Base-by-base conservation (phyloP, 2,888 invertebrate species). In the Opisthograptis luteolata region DNA sequence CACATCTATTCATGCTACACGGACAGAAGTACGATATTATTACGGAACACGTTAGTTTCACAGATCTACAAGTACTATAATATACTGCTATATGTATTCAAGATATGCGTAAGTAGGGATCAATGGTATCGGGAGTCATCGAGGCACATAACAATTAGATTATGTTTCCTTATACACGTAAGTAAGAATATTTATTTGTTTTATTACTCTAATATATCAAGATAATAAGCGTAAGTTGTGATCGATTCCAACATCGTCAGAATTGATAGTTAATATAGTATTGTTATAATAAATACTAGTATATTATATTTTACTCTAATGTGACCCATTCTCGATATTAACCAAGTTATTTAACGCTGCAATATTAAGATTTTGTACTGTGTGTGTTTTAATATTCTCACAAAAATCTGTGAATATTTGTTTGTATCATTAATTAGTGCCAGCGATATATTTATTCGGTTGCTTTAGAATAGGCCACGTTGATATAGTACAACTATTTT, bases 201-300 rank as follows among this genome's bases (percentile, higher is more conserved):
- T 68, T 50, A 60, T 65, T 66, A 84, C 69, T 79, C 82, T 87
- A 85, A 77, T 75, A 84, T 87, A 87, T 82, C 80, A 75, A 85
- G 84, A 84, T 89, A 89, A 84, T 89, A 89, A 89, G 89, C 89
- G 89, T 89, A 89, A 84, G 82, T 81, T 79, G 70, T 74, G 71
- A 80, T 77, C 79, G 68, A 75, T 77, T 68, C 81, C 73, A 76
- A 81, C 76, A 58, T 64, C 64, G 72, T 80, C 68, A 73, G 79
- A 78, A 77, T 70, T 66, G 68, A 73, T 74, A 64, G 61, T 66
- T 75, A 62, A 60, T 63, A 57, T 61, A 44, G 35, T 59, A 46
- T 58, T 32, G 36, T 56, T 55, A 39, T 61, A 49, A 59, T 61
- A 54, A 55, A 60, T 58, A 60, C 42, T 55, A 40, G 34, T 64